Base-by-base conservation (phyloP, 2,113 vertebrate genomes). In the Chionis minor region DNA sequence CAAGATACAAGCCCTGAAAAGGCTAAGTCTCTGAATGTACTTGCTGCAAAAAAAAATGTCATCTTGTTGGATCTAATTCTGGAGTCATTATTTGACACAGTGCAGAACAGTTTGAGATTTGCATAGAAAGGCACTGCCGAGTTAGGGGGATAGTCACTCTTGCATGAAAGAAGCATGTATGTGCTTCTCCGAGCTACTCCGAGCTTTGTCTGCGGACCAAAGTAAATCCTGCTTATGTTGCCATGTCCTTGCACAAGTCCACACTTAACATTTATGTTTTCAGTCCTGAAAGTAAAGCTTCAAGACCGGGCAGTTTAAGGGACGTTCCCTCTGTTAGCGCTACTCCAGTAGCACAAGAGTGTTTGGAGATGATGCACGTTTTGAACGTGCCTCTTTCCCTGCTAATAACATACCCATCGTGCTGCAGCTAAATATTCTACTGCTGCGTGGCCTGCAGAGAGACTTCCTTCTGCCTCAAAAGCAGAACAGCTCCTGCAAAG, bases 261-360 rank as follows among this genome's bases (percentile, higher is more conserved):
- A 77, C 17, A 10, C 55, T n/a, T 44, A 14, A 12, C 0, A 0
- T 56, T 83, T 69, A 12, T 0, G 0, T 56, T 83, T 69, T 40
- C 73, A 65, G 58, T 51, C 40, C 74, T 70, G 52, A 84, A 78
- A 72, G 52, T n/a, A 74, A 81, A 88, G 56, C 77, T 89, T 69
- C 10, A 26, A 20, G 14, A n/a, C 52, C 22, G 44, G 66, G 18
- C 40, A 56, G 33, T 40, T 49, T 15, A 45, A 91, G 40, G 40
- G 66, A 56, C 3, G 2, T 49, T 86, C 22, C 54, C 49, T 62
- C 42, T 47, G 19, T 18, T 21, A 42, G 67, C 1, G 2, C 27
- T 58, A 4, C 55, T 62, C n/a, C 72, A 12, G 70, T 4, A 49
- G 61, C 47, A 61, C 54, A 40, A 52, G 42, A 38, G 65, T 51